Base-by-base conservation (phyloP, 1,140 invertebrate genomes). In the Acyrthosiphon pisum region DNA sequence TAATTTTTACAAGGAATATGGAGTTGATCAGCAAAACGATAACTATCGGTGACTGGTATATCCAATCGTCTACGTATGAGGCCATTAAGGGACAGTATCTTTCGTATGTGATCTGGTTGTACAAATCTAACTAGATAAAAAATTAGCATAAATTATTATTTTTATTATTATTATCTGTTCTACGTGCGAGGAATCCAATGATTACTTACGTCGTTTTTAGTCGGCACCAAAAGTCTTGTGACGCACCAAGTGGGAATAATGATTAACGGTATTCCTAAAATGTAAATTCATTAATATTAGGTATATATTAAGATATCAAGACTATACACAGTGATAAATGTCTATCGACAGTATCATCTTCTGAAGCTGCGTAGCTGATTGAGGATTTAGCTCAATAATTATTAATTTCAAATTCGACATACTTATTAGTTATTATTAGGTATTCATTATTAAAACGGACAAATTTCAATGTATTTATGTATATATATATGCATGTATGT, bases 221-320 rank as follows among this genome's bases (percentile, higher is more conserved):
- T 93, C 4, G 81, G 91, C 37, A 83, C 60, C 50, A 93, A 50
- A 41, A 93, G 76, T 56, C 86, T 93, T 37, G 81, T 84, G 35
- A 93, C 91, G 30, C 91, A 93, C 91, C 91, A 93, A 35, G 91
- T 93, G 11, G 91, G 37, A 41, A 93, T 93, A 23, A 93, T 93
- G 26, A 93, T 86, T 26, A 93, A 37, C 0, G 91, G 91, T 56
- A 93, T 93, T 8, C 91, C 91, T 93, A 26, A 44, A 93, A 89
- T 53, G 30, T 11, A 89, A 30, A 56, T 14, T 6, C 37, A n/a
- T 89, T 41, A 56, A 26, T 26, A 56, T 14, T 37, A 68, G 11
- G 30, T 7, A 30, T 56, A 8, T 7, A n/a, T n/a, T n/a, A 56
- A 56, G 30, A 68, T 8, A 14, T 68, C 3, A 0, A n/a, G 2